A percentile compares a stretch with the other conserved stretches of the same genome.
phyloP scores from a whole-genome alignment of 2,888 invertebrate genomes.

The Axea sp. region DNA sequence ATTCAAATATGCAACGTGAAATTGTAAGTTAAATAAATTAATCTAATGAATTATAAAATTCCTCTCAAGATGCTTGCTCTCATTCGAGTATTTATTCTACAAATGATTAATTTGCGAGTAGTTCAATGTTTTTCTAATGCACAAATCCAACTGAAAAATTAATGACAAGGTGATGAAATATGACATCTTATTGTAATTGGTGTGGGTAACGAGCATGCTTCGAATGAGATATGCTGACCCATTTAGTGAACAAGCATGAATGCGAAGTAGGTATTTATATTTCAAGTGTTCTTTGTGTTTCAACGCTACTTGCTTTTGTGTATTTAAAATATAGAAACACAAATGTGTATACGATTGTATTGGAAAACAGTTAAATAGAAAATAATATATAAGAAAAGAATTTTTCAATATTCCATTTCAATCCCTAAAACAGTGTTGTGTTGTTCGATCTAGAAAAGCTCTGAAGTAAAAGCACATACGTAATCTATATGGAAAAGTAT shows the following conservation, averaged over 20 bases:
- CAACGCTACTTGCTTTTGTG: conserved; percentile 1
- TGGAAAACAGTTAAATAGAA: background rate
- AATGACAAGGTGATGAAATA: conserved; percentile 28
- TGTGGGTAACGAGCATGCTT: conserved; percentile 28
- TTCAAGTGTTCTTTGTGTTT: conserved; percentile 6
- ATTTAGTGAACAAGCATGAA: conserved; percentile 10
- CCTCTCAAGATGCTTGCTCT: too few species aligned
- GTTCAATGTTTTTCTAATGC: too few species aligned
- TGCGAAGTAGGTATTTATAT: conserved; percentile 10
- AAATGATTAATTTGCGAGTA: too few species aligned
- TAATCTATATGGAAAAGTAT: background rate
- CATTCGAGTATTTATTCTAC: too few species aligned
- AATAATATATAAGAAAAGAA: background rate
- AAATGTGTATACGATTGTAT: conserved; percentile 4
- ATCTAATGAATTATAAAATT: too few species aligned
- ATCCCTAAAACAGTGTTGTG: background rate
- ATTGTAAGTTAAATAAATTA: too few species aligned
- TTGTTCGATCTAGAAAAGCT: background rate
- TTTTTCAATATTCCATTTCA: conserved; percentile 11
- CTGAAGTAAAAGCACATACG: background rate
- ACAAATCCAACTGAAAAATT: conserved; percentile 28
- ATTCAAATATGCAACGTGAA: too few species aligned
- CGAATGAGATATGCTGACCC: conserved; percentile 18
- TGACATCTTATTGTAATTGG: conserved; percentile 40
- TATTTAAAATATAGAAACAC: background rate